Conservation (phyloP, 2,797 vertebrate genomes). For the Babyrousa celebensis region DNA sequence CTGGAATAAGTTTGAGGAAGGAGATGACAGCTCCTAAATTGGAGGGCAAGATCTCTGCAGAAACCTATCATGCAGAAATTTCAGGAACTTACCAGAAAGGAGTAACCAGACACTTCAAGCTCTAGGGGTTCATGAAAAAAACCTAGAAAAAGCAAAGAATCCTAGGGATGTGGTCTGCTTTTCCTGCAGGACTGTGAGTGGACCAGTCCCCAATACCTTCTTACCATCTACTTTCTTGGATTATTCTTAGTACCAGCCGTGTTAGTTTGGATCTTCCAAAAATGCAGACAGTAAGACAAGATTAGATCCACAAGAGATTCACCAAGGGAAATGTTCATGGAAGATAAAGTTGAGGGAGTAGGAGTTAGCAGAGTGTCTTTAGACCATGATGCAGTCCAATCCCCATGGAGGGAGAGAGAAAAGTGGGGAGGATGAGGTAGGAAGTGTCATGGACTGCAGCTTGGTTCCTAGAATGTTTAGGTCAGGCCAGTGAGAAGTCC, state of each 20-base stretch:
- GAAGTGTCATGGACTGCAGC: not conserved
- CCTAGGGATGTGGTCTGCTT: not conserved
- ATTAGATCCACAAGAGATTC: not conserved
- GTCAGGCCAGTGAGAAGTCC: not conserved
- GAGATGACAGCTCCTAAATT: conserved; percentile 95
- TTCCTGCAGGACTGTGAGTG: not conserved
- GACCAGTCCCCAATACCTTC: not conserved
- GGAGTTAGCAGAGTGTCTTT: not conserved
- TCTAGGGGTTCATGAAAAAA: not conserved
- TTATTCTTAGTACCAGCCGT: not conserved
- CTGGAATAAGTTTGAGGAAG: conserved; percentile 96
- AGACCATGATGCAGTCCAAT: not conserved
- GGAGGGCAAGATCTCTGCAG: not conserved
- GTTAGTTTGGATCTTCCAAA: not conserved
- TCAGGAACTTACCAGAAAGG: not conserved
- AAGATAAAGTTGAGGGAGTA: not conserved
- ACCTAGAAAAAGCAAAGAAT: too few species aligned
- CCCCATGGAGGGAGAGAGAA: not conserved
- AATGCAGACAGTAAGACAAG: not conserved
- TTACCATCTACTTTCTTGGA: not conserved
- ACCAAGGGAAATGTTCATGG: not conserved
- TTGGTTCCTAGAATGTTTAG: not conserved
- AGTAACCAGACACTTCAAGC: not conserved
- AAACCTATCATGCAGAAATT: not conserved
- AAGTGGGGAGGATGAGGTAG: not conserved